Percentiles rank a stretch among this genome's conserved stretches.
Evolutionary conservation across 2,113 vertebrate species (phyloP).

Genomic region (Sebastes schlegelii): DNA sequence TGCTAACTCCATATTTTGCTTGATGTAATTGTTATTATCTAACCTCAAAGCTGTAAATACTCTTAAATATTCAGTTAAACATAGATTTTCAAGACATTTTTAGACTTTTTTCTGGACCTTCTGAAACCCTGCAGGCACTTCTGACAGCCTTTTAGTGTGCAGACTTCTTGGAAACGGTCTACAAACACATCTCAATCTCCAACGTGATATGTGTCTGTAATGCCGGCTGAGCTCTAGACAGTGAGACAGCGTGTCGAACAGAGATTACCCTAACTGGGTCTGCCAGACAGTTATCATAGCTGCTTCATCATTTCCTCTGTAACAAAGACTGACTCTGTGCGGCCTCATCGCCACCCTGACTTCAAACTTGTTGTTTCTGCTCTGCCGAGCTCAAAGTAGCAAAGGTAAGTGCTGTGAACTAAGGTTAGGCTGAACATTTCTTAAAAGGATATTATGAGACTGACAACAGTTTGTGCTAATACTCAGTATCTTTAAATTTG

Average conservation of each 20-base stretch:
- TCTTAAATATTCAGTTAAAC: not conserved
- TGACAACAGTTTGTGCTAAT: not conserved
- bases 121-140: constrained; percentile 5
- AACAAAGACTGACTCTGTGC: constrained; percentile 33
- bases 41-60: not conserved
- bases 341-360: constrained; percentile 2
- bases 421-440: not conserved
- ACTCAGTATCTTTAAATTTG: not conserved
- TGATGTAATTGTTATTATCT: not conserved
- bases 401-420: not conserved
- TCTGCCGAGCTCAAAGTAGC: not conserved
- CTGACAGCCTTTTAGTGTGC: constrained; percentile 16
- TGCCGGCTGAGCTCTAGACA: constrained; percentile 44
- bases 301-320: constrained; percentile 57
- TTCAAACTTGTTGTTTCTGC: constrained; percentile 22
- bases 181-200: constrained; percentile 50
- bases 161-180: constrained; percentile 31
- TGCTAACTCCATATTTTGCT: not conserved
- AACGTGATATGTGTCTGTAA: constrained; percentile 45
- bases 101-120: not conserved
- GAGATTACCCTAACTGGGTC: constrained; percentile 58
- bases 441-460: not conserved
- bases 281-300: constrained; percentile 60
- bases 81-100: constrained; percentile 26
- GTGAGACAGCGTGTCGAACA: constrained; percentile 42